Base-by-base conservation (phyloP, 2,888 invertebrate species). In the Adineta ricciae region DNA sequence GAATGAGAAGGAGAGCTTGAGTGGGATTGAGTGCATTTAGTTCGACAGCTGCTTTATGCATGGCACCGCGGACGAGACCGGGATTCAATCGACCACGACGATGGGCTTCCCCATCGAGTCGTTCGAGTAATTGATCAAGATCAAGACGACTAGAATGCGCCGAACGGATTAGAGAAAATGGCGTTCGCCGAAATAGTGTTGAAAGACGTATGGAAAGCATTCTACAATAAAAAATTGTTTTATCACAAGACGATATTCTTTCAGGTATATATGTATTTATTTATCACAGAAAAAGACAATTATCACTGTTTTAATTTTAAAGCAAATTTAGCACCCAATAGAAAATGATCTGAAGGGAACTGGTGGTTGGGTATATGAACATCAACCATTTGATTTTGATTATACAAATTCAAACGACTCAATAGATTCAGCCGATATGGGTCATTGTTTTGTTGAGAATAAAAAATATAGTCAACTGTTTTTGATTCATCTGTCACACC, bases 381-480 rank as follows among this genome's bases (percentile, higher is more conserved):
- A 56, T 85, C n/a, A 52, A 49, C 54, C 4, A 83, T 41, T 27
- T 73, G 41, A 52, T 85, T 56, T 46, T 82, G 21, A 41, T 73
- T 54, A 56, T 72, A 85, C 56, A 85, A 78, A 36, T 85, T 54
- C 9, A 32, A 54, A 54, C 52, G 50, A n/a, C 52, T 64, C 14
- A 85, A 16, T 54, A 84, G 32, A 36, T 83, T 24, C 14, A 78
- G 41, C n/a, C 41, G 38, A 64, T 27, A 64, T 32, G 64, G 27
- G 41, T 78, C 78, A 78, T 78, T n/a, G 1, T 83, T 5, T 24
- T 50, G 83, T 52, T 83, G 52, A 24, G 41, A 41, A 41, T 94
- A 95, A 90, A 96, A 95, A 86, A 97, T 95, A 89, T 96, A 96
- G 91, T 97, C 97, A 0, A 97, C 96, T 0, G 88, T 88, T 56